Evolutionary conservation across 2,797 vertebrate species (phyloP).

Genomic region (Anableps anableps): DNA sequence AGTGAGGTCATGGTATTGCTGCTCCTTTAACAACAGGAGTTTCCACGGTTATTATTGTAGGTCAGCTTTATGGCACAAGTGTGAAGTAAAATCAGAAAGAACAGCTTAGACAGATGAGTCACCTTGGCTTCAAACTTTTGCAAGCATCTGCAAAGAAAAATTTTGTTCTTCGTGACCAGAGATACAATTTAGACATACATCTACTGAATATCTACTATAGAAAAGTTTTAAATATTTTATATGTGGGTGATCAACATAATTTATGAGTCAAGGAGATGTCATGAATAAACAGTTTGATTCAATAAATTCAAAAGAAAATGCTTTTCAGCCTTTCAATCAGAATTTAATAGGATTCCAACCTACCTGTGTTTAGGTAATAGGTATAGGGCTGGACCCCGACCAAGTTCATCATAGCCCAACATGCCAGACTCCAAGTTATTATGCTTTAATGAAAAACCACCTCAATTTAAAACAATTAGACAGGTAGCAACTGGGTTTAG

Average conservation of each 20-base stretch:
- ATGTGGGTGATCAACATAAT: background rate
- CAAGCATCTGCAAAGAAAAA: background rate
- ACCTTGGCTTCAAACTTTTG: background rate
- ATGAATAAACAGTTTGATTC: background rate
- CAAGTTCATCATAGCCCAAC: no score
- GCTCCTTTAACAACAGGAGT: constrained; percentile 8
- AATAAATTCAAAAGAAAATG: background rate
- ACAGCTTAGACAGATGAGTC: background rate
- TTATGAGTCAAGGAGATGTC: background rate
- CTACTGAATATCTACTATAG: background rate
- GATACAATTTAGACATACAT: background rate
- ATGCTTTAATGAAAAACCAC: no score
- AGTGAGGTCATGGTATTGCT: constrained; percentile 1
- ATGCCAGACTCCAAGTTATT: no score
- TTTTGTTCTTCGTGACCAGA: background rate
- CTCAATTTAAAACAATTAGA: no score
- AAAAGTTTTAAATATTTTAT: background rate
- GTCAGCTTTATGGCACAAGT: background rate
- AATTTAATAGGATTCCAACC: background rate
- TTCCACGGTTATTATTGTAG: background rate
- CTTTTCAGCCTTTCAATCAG: background rate
- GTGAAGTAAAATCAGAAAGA: background rate
- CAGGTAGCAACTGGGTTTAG: no score
- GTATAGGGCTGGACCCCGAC: no score
- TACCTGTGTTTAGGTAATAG: no score